Conservation (phyloP, 1,140 invertebrate species). For the Paralvinella palmiformis region DNA sequence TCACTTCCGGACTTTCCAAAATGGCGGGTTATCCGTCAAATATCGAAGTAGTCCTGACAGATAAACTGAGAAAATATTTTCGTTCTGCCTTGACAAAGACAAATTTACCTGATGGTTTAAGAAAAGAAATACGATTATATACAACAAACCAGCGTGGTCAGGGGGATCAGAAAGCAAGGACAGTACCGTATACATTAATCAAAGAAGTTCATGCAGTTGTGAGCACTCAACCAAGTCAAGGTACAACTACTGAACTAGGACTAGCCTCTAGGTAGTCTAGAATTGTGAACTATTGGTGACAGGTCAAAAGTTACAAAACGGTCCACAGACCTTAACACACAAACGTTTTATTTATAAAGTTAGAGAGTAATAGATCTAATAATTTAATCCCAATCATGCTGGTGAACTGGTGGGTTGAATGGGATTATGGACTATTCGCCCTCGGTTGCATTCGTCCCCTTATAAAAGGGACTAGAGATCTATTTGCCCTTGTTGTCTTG, state of each 20-base stretch:
- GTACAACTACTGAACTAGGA: no score
- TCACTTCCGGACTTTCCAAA: background rate
- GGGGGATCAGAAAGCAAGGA: constrained; percentile 8
- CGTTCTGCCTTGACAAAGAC: constrained; percentile 16
- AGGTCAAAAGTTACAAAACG: no score
- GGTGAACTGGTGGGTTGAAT: background rate
- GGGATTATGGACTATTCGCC: background rate
- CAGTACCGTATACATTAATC: constrained; percentile 28
- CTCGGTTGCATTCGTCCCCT: no score
- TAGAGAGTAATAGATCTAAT: no score
- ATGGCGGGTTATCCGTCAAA: constrained; percentile 7
- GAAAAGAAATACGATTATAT: constrained; percentile 16
- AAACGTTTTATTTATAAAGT: no score
- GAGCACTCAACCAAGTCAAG: constrained; percentile 17
- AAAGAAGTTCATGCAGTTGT: constrained; percentile 21
- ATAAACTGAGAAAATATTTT: constrained; percentile 19
- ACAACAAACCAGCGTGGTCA: constrained; percentile 15
- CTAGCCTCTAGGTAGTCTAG: no score
- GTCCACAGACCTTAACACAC: no score
- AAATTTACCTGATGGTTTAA: constrained; percentile 10
- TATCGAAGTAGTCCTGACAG: constrained; percentile 21
- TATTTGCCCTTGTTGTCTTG: no score
- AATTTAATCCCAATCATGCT: background rate
- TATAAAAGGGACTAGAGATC: no score
- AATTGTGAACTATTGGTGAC: no score